Base-by-base conservation (phyloP, 2,888 invertebrate genomes). In the Stenodema calcarata region DNA sequence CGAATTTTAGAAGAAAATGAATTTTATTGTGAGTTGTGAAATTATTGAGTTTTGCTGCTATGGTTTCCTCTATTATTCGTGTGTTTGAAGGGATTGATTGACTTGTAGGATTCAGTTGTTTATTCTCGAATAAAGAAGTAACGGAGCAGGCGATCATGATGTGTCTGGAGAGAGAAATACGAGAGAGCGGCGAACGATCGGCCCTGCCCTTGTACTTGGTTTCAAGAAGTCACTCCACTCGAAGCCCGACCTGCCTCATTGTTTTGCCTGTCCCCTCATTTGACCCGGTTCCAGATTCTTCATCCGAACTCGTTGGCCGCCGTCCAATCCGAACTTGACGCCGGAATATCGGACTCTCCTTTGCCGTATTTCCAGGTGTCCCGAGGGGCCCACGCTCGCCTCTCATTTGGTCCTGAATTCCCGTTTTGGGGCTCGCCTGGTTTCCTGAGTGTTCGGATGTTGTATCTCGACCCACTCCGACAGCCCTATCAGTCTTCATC, bases 261-360 rank as follows among this genome's bases (percentile, higher is more conserved):
- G 78, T 78, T 78, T 78, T 18, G 42, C 78, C 62, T 23, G 78
- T 41, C 78, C 23, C 62, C 62, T n/a, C 18, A 44, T 78, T 78
- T 78, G 78, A 78, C 78, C 78, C 44, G 78, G 78, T 78, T 78
- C 18, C 78, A 44, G 78, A 78, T 73, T 27, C 41, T 44, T 76
- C 35, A 42, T 42, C 78, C 41, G 44, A 78, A 62, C 62, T 62
- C 62, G 42, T 78, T 78, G 78, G 78, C 78, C 44, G 18, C 14
- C 18, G 41, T 78, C 78, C 78, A 78, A 78, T 18, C 27, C 12
- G 4, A 62, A 62, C 62, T 9, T 50, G n/a, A 50, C n/a, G 14
- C 6, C 50, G 50, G 50, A 16, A 50, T 23, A 18, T 62, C 62
- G 62, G 11, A 23, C 62, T 62, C 18, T 18, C 23, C 62, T 18